phyloP scores from a whole-genome alignment of 2,888 invertebrate genomes.

The Morpho deidamia region DNA sequence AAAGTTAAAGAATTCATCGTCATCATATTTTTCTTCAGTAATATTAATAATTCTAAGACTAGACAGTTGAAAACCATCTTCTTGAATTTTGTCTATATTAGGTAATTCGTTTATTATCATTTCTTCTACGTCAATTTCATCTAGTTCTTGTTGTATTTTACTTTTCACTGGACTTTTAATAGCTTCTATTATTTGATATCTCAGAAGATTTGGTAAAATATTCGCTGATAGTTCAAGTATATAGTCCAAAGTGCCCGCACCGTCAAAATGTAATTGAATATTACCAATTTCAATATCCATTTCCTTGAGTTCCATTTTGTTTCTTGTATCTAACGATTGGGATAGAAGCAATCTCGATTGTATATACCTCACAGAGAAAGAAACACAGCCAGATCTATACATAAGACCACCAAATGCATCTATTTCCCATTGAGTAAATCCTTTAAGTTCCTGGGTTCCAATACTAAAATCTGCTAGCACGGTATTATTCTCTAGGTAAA shows the following conservation, averaged over 20 bases:
- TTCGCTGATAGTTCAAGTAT: slow-evolving; percentile 88
- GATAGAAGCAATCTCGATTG: slow-evolving; percentile 82
- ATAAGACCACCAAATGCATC: slow-evolving; percentile 82
- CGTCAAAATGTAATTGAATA: slow-evolving; percentile 89
- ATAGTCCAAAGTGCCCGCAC: slow-evolving; percentile 91
- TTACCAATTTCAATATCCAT: slow-evolving; percentile 90
- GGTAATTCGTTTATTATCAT: slow-evolving; percentile 84
- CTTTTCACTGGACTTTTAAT: slow-evolving; percentile 87
- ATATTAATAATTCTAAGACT: slow-evolving; percentile 38
- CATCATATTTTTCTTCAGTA: slow-evolving; percentile 43
- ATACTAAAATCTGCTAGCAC: slow-evolving; percentile 82
- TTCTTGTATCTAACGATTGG: slow-evolving; percentile 87
- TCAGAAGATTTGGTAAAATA: slow-evolving; percentile 88
- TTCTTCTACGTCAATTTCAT: slow-evolving; percentile 85
- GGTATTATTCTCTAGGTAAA: slow-evolving; percentile 85
- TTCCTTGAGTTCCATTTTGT: slow-evolving; percentile 83
- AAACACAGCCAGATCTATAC: slow-evolving; percentile 83
- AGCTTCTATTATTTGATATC: slow-evolving; percentile 92
- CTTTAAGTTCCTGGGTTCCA: slow-evolving; percentile 88
- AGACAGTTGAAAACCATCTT: slow-evolving; percentile 62
- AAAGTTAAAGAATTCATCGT: slow-evolving; percentile 72
- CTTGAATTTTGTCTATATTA: slow-evolving; percentile 80
- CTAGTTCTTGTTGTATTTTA: slow-evolving; percentile 84
- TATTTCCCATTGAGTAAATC: slow-evolving; percentile 88
- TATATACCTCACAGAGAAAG: slow-evolving; percentile 88